Percentiles rank a stretch among this genome's conserved stretches.
Evolutionary conservation across 2,888 invertebrate species (phyloP).

Genomic region (Dasysyrphus albostriatus): DNA sequence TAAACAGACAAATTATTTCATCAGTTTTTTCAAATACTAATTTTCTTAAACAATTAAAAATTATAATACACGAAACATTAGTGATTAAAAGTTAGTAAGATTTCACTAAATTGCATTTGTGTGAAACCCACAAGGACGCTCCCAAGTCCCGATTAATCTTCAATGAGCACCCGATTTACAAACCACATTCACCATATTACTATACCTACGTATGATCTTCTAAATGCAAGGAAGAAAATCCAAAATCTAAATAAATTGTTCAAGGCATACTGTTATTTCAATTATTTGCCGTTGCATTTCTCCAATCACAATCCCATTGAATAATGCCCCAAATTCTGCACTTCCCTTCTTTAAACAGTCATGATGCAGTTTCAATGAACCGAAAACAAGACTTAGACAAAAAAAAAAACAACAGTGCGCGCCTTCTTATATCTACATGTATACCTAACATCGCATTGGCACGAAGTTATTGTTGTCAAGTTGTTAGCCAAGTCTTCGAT

Average conservation of each 20-base stretch:
- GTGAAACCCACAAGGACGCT: background rate
- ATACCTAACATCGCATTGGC: conserved; percentile 8
- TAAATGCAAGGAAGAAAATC: conserved; percentile 20
- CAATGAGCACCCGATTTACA: conserved; percentile 53
- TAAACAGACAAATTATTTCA: too few relatives aligned
- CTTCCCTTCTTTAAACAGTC: background rate
- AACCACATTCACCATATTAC: conserved; percentile 49
- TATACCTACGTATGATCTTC: conserved; percentile 14
- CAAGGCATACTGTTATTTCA: conserved; percentile 55
- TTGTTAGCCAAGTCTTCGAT: conserved; percentile 61
- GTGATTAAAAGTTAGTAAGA: too few relatives aligned
- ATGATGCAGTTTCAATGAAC: conserved; percentile 22
- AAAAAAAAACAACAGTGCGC: conserved; percentile 16
- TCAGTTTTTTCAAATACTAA: too few relatives aligned
- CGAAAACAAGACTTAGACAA: conserved; percentile 37
- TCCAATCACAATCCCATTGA: conserved; percentile 21
- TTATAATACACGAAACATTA: too few relatives aligned
- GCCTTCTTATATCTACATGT: conserved; percentile 9
- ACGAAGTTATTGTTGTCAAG: conserved; percentile 69
- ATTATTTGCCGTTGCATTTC: conserved; percentile 49
- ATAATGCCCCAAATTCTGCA: conserved; percentile 28
- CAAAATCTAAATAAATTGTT: conserved; percentile 48
- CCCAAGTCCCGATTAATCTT: background rate
- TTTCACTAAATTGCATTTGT: too few relatives aligned
- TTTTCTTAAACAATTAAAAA: too few relatives aligned